Evolutionary conservation across 2,888 invertebrate species (phyloP), one percentile per base, ranked within the genome.

Genomic region (Parascotia fuliginaria): DNA sequence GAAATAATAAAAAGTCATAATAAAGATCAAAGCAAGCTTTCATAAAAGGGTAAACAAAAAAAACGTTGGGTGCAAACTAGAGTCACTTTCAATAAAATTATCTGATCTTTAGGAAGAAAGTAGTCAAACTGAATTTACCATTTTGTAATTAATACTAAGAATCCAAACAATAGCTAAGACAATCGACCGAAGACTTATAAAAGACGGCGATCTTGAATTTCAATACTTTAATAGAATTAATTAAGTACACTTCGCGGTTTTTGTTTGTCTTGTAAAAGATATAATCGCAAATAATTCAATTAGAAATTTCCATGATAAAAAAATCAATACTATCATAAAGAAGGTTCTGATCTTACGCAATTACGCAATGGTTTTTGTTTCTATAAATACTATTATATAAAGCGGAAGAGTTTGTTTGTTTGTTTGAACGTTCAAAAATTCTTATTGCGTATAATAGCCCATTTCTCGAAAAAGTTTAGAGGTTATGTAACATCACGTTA

Each of bases 121-220:
- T 46, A 57, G 38, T 63, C 54, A 46, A 63, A 66, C 56, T 60
- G 71, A 74, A 55, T 64, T 50, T 56, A 53, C n/a, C n/a, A n/a
- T n/a, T 64, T 50, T 55, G 65, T 75, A 79, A 77, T 79, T 72
- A 77, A 73, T 70, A 47, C 64, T 57, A 60, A 70, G 71, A 75
- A 69, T 60, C 70, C 69, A 66, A 69, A 73, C 72, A 73, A 73
- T 74, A 62, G 63, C 60, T 57, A 61, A 73, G 65, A 73, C 70
- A 73, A 70, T 70, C 67, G 60, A 61, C 51, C 46, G 78, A 77
- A 74, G 74, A 64, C 77, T 66, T 73, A 77, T 55, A 72, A 77
- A 70, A 62, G 60, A 65, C 48, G 61, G 39, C 59, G 55, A 66
- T 69, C 69, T 73, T 65, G 46, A 55, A 59, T 77, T 73, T 70